Percentiles rank a stretch among this genome's conserved stretches.
Conservation (phyloP, 2,797 vertebrate species). For the Spea hammondii region DNA sequence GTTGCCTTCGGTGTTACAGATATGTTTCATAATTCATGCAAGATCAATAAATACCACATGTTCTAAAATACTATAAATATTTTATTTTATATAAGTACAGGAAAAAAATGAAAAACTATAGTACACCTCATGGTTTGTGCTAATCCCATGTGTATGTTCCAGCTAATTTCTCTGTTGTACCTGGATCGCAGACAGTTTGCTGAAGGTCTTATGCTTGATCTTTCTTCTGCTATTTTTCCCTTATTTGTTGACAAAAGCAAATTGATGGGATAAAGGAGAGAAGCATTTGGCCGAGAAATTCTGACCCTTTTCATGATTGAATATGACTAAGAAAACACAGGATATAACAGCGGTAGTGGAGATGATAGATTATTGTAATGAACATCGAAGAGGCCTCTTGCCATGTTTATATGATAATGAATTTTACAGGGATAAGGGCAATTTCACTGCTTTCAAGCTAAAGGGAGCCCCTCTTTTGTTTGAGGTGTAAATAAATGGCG, state of each 20-base stretch:
- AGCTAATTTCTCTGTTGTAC: conserved; percentile 16
- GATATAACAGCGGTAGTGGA: conserved; percentile 81
- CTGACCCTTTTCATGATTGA: conserved; percentile 92
- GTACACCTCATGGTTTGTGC: background rate
- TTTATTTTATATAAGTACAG: background rate
- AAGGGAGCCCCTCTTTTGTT: conserved; percentile 74
- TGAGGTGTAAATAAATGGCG: conserved; percentile 89
- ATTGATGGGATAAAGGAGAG: conserved; percentile 81
- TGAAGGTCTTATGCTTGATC: conserved; percentile 69
- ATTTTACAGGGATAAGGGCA: conserved; percentile 80
- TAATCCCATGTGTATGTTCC: background rate
- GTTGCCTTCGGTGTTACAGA: background rate
- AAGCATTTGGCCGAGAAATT: conserved; percentile 78
- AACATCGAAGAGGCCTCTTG: conserved; percentile 84
- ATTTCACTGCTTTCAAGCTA: conserved; percentile 73
- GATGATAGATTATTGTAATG: conserved; percentile 98
- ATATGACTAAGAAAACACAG: conserved; percentile 84
- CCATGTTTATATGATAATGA: conserved; percentile 98
- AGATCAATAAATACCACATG: background rate
- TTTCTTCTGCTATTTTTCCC: conserved; percentile 77
- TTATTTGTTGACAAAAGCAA: conserved; percentile 92
- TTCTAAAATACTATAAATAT: conserved; percentile 1
- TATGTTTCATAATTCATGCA: background rate
- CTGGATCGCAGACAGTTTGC: conserved; percentile 59
- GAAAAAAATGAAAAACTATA: background rate